A percentile compares a stretch with the other conserved stretches of the same genome.
Evolutionary conservation across 2,888 invertebrate species (phyloP).

Genomic region (Nymphalis c-album): DNA sequence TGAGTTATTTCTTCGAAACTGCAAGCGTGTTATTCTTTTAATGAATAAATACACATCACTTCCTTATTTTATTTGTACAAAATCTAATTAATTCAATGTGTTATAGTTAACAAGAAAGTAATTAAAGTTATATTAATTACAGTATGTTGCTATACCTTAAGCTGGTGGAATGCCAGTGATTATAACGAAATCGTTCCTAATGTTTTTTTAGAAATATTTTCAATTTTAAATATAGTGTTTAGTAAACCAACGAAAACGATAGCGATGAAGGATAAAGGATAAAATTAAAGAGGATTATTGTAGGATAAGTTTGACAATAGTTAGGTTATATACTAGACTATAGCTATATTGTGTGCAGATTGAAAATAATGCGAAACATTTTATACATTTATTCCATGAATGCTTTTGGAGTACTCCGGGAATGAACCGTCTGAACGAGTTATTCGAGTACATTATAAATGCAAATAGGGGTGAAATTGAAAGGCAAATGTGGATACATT

Average conservation of each 20-base stretch:
- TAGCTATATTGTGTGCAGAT: no score
- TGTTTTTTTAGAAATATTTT: no score
- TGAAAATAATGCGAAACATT: neutral
- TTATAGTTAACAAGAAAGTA: neutral
- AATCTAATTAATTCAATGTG: neutral
- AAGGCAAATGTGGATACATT: conserved; percentile 32
- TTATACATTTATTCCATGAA: neutral
- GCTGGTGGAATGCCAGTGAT: no score
- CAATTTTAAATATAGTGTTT: no score
- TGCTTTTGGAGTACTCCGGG: conserved; percentile 7
- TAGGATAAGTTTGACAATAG: no score
- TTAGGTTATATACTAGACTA: no score
- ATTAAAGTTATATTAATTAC: no score
- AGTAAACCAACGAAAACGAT: no score
- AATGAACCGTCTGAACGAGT: conserved; percentile 27
- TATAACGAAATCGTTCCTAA: no score
- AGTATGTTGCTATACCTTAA: no score
- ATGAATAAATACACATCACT: neutral
- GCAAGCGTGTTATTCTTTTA: neutral
- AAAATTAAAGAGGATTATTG: no score
- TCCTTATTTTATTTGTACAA: neutral
- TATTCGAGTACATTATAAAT: conserved; percentile 32
- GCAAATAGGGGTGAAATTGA: conserved; percentile 34
- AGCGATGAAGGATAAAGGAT: no score
- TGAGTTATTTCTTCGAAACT: conserved; percentile 3